Base-by-base conservation (phyloP, 1,140 invertebrate species). In the Tigriopus japonicus region DNA sequence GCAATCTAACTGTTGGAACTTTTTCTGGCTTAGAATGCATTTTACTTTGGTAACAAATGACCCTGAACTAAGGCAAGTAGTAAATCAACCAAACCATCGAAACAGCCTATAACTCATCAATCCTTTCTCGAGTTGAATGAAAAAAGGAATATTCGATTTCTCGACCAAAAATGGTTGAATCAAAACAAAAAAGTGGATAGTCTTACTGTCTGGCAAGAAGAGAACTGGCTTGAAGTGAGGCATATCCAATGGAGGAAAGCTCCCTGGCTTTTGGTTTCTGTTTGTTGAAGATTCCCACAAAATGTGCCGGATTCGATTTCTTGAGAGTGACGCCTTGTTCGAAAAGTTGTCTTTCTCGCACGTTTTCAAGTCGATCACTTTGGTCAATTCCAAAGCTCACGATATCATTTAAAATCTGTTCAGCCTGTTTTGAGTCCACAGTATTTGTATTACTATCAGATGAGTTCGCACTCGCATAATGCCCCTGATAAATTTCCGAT, bases 261-360 rank as follows among this genome's bases (percentile, higher is more conserved):
- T 74, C 71, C 60, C 76, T 75, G 1, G 80, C 77, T 64, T 78
- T 77, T 43, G 78, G 74, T 1, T 76, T 77, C 43, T 83, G 82
- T 52, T 77, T 76, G 67, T 84, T 85, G 71, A 85, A 85, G 3
- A 79, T 77, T 1, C 82, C 83, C 24, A 85, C 77, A 67, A 78
- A 81, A n/a, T 74, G 73, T 1, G 81, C 82, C n/a, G 83, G 82
- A 67, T 84, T 78, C 59, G 78, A 77, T 15, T 72, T 69, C 14
- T 76, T 72, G n/a, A 85, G 68, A 68, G 75, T 77, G 21, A 82
- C 66, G 60, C 82, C 82, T 84, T 66, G n/a, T 68, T 67, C 64
- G 52, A 63, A 65, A 43, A 65, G 35, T 59, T 51, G 56, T 3
- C 35, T 17, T n/a, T 62, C 17, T 24, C 52, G 49, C 23, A 42